Base-by-base conservation (phyloP, 2,113 vertebrate species). In the Caracal caracal region DNA sequence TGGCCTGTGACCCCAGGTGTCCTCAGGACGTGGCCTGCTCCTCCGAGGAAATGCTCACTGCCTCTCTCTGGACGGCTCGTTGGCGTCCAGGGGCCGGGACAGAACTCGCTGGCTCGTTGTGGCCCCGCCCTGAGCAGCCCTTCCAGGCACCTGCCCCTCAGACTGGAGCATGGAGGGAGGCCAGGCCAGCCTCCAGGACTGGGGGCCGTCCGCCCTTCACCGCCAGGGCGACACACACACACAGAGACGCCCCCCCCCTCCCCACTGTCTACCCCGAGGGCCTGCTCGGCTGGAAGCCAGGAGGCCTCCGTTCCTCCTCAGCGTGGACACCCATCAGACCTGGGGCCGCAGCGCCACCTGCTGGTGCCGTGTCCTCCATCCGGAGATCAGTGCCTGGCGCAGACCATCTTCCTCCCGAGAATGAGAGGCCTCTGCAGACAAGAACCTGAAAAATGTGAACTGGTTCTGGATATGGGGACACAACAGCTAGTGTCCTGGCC, bases 21-120 rank as follows among this genome's bases (percentile, higher is more conserved):
- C 28, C 35, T 53, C 33, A 40, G 75, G 61, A 33, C 30, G 15
- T 20, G n/a, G 33, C 33, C 90, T 10, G 12, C 68, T 24, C 26
- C 35, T 43, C 2, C 0, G 6, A 20, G 61, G 47, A 66, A 24
- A 40, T 3, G 6, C 6, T 37, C n/a, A 24, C 28, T 37, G 80
- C 26, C 12, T 19, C 19, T 13, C n/a, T 33, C 61, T 43, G 20
- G 43, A 26, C 0, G 26, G 43, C 19, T 7, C 0, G n/a, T 43
- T 2, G 3, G 35, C 6, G 4, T 78, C 40, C 24, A 22, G 90
- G 53, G 24, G 11, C 68, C 6, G 1, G 40, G n/a, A 65, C 71
- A 1, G 56, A 75, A 2, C 2, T 0, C 2, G 3, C 47, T 6
- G 22, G 22, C 22, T 13, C 59, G 4, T 49, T 12, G 40, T 10